These are phyloP conservation scores for Azorinus chamasolen DNA, from an alignment of 2,888 invertebrate species.

Conservation along the genomic window DNA sequence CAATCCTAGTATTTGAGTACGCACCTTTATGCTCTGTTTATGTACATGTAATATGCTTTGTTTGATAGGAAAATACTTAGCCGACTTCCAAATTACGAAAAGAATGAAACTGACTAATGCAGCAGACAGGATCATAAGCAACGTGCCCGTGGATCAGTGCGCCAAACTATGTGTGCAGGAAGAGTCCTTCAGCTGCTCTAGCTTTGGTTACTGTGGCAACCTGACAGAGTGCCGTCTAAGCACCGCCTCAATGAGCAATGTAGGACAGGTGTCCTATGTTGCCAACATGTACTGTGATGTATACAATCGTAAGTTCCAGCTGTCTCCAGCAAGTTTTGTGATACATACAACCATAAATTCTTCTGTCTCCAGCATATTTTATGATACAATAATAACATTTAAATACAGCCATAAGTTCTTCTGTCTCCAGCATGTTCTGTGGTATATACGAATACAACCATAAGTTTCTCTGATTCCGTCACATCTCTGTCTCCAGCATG, in stretches of 20 bases:
- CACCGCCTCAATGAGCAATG: conserved; percentile 65
- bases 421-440: too few species aligned
- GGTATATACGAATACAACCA: background rate
- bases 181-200: conserved; percentile 70
- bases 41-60: background rate
- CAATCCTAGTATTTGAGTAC: too few species aligned
- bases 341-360: too few species aligned
- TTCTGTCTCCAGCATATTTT: too few species aligned
- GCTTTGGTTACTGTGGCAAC: conserved; percentile 79
- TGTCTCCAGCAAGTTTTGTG: background rate
- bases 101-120: conserved; percentile 58
- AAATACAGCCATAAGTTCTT: too few species aligned
- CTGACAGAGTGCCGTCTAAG: conserved; percentile 74
- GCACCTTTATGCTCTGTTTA: background rate
- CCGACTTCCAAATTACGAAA: conserved; percentile 69
- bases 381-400: too few species aligned
- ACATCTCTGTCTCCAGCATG: too few species aligned
- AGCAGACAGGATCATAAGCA: conserved; percentile 68
- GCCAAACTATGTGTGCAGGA: conserved; percentile 77
- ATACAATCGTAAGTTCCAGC: conserved; percentile 73
- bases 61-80: conserved; percentile 71
- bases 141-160: conserved; percentile 70
- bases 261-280: conserved; percentile 69
- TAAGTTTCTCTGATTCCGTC: too few species aligned
- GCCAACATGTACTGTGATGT: conserved; percentile 70